Evolutionary conservation across 2,888 invertebrate species (phyloP).

Genomic region (Camponotus fellah): DNA sequence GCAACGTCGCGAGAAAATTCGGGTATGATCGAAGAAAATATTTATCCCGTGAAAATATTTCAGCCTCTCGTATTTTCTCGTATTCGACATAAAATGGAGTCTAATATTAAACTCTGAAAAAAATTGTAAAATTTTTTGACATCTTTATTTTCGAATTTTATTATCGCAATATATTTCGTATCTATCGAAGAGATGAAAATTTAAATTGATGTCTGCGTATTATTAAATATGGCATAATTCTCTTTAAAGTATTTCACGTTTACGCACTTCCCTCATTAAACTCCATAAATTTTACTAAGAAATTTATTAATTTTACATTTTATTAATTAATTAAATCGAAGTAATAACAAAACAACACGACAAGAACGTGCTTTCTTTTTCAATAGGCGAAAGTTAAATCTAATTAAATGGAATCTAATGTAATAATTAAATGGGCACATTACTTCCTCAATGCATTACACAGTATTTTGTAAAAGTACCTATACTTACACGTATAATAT

Average conservation of each 20-base stretch:
- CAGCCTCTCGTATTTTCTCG: neutral
- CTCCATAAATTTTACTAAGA: neutral
- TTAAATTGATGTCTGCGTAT: neutral
- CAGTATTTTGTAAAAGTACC: neutral
- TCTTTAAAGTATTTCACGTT: neutral
- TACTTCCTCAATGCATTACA: neutral
- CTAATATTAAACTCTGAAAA: neutral
- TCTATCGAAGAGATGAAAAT: neutral
- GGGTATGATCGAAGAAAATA: conserved; percentile 1
- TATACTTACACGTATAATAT: neutral
- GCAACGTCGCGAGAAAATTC: conserved; percentile 26
- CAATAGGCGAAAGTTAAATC: conserved; percentile 3
- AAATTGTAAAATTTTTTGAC: neutral
- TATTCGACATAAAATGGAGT: neutral
- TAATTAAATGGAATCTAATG: neutral
- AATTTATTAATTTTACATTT: neutral
- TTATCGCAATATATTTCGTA: neutral
- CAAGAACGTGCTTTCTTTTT: neutral
- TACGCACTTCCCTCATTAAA: neutral
- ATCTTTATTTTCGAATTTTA: neutral
- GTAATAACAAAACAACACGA: neutral
- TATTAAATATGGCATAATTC: neutral
- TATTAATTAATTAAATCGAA: neutral
- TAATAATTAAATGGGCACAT: neutral
- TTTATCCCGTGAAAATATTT: neutral